These are phyloP conservation scores for Astreopora myriophthalma DNA, from an alignment of 64 coral and sea anemone species.

Conservation along the genomic window DNA sequence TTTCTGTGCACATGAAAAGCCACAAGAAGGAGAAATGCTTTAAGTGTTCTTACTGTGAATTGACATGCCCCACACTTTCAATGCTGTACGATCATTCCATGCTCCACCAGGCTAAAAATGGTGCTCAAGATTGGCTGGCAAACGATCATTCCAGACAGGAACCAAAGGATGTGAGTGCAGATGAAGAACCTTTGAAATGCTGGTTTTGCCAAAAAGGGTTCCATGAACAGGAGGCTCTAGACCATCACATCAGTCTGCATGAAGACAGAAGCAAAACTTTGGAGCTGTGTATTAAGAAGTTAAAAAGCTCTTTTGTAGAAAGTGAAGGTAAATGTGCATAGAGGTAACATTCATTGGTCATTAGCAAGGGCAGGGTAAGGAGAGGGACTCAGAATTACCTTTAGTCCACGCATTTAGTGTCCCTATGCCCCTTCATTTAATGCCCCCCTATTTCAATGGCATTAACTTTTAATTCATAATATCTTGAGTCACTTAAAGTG, in stretches of 20 bases:
- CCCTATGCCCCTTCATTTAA: too few species aligned
- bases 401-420: too few species aligned
- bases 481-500: too few species aligned
- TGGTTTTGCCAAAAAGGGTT: conserved; percentile 27
- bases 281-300: conserved; percentile 29
- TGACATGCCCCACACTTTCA: conserved; percentile 25
- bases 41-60: conserved; percentile 21
- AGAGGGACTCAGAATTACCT: background rate
- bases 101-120: background rate
- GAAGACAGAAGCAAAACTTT: conserved; percentile 27
- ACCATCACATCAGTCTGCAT: conserved; percentile 37
- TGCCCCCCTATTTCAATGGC: too few species aligned
- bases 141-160: background rate
- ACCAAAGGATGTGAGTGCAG: background rate
- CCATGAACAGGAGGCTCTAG: background rate
- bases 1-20: conserved; percentile 31
- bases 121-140: background rate
- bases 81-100: conserved; percentile 16
- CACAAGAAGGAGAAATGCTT: background rate
- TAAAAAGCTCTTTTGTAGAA: conserved; percentile 10
- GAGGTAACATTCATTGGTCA: too few species aligned
- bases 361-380: too few species aligned
- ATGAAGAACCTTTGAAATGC: conserved; percentile 14
- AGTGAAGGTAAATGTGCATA: background rate
- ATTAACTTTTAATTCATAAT: too few species aligned